Base-by-base conservation (phyloP, 2,113 vertebrate species). In the Saguinus midas region DNA sequence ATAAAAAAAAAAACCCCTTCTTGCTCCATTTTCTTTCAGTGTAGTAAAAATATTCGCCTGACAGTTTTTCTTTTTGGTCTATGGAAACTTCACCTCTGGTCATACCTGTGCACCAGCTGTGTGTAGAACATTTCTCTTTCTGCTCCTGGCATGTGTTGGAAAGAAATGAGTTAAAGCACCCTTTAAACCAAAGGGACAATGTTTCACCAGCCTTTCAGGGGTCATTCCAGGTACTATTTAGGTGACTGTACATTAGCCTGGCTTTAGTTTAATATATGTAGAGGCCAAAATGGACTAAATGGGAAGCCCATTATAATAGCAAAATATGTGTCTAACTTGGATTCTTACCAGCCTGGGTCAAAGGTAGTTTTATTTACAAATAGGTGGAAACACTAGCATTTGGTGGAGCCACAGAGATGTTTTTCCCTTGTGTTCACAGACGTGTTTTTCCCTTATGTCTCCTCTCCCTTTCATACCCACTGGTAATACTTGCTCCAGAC, bases 1-100 rank as follows among this genome's bases (percentile, higher is more conserved):
- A 98, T 98, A 98, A 97, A 98, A 89, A 88, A 96, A 13, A 88
- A 96, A 13, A 58, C 40, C 32, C 73, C 40, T 96, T 95, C 98
- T 97, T 98, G 55, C 78, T 98, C 93, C 86, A 86, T 98, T 98
- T 98, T 98, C 97, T 98, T 97, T 87, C 94, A 95, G 5, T 96
- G 97, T 97, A 98, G 96, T 96, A 96, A 97, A 97, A 96, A 92
- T 94, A 80, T 97, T 91, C 97, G 89, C 91, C 95, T 97, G 98
- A 95, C 96, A 97, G 87, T 79, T 90, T 98, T 98, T 94, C 57
- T 88, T 68, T 95, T 97, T 88, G 96, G 29, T 96, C 96, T 89
- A 25, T 75, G 93, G 57, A 96, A 96, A 14, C 87, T 73, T 93
- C 97, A 97, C 95, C 93, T 97, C 76, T 91, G 90, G 91, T 97